Percentiles rank a stretch among this genome's conserved stretches.
phyloP scores from a whole-genome alignment of 2,888 invertebrate species.

The Eupithecia pulchellata region DNA sequence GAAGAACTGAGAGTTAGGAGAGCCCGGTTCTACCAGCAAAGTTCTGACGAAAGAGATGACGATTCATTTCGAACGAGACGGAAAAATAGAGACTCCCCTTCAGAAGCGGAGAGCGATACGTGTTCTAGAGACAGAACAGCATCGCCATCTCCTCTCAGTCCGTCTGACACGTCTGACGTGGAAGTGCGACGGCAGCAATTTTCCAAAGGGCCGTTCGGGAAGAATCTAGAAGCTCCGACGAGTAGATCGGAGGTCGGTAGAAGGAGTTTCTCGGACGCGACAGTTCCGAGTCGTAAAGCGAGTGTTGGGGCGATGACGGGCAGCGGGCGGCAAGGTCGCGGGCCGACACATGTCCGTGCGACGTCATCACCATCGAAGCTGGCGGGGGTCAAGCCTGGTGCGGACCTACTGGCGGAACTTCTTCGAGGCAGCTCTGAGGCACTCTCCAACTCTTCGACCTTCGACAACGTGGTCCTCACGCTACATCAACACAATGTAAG shows the following conservation, averaged over 20 bases:
- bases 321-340: slow-evolving; percentile 72
- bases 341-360: slow-evolving; percentile 89
- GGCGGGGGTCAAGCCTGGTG: slow-evolving; percentile 84
- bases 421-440: slow-evolving; percentile 93
- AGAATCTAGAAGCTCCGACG: slow-evolving; percentile 75
- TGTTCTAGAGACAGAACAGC: slow-evolving; percentile 85
- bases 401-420: slow-evolving; percentile 90
- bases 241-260: slow-evolving; percentile 85
- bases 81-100: slow-evolving; percentile 87
- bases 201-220: slow-evolving; percentile 88
- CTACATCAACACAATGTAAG: slow-evolving; percentile 83
- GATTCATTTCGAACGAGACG: slow-evolving; percentile 70
- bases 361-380: slow-evolving; percentile 92
- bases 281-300: slow-evolving; percentile 85
- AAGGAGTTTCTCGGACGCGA: slow-evolving; percentile 77
- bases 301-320: slow-evolving; percentile 84
- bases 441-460: slow-evolving; percentile 85
- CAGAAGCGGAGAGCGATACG: slow-evolving; percentile 89
- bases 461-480: slow-evolving; percentile 82
- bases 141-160: slow-evolving; percentile 86
- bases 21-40: slow-evolving; percentile 87
- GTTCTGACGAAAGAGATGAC: slow-evolving; percentile 91
- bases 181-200: slow-evolving; percentile 82
- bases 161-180: slow-evolving; percentile 86
- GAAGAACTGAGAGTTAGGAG: slow-evolving; percentile 74